phyloP scores from a whole-genome alignment of 1,140 invertebrate species.

The Euschistus heros region DNA sequence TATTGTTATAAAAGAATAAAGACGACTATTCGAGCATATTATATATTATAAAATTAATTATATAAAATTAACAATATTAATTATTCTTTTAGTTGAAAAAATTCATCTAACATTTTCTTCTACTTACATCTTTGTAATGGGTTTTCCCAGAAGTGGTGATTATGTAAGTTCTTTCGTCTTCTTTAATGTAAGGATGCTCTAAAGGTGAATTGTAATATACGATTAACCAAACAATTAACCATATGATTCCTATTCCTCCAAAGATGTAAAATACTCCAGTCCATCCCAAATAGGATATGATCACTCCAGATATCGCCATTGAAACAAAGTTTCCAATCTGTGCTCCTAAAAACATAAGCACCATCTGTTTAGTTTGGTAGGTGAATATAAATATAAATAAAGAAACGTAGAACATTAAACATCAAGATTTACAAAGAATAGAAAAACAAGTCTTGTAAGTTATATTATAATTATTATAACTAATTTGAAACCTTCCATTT shows the following conservation, averaged over 20 bases:
- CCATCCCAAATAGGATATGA: constrained; percentile 40
- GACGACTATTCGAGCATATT: background rate
- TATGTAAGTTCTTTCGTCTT: constrained; percentile 53
- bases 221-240: constrained; percentile 36
- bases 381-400: too few relatives aligned
- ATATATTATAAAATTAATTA: background rate
- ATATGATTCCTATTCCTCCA: constrained; percentile 39
- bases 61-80: too few relatives aligned
- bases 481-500: too few relatives aligned
- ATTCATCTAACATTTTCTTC: background rate
- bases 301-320: constrained; percentile 37
- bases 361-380: background rate
- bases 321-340: constrained; percentile 41
- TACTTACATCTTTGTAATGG: constrained; percentile 24
- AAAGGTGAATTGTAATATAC: constrained; percentile 52
- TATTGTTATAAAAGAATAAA: background rate
- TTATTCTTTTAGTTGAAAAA: background rate
- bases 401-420: too few relatives aligned
- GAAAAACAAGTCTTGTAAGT: too few relatives aligned
- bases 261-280: constrained; percentile 44
- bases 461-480: too few relatives aligned
- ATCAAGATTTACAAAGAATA: too few relatives aligned
- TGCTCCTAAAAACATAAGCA: constrained; percentile 31
- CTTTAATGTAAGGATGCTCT: constrained; percentile 55
- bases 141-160: constrained; percentile 28